A percentile compares a stretch with the other conserved stretches of the same genome.
Conservation (phyloP, 2,113 vertebrate genomes). For the Cyphomyrus plagiostoma region DNA sequence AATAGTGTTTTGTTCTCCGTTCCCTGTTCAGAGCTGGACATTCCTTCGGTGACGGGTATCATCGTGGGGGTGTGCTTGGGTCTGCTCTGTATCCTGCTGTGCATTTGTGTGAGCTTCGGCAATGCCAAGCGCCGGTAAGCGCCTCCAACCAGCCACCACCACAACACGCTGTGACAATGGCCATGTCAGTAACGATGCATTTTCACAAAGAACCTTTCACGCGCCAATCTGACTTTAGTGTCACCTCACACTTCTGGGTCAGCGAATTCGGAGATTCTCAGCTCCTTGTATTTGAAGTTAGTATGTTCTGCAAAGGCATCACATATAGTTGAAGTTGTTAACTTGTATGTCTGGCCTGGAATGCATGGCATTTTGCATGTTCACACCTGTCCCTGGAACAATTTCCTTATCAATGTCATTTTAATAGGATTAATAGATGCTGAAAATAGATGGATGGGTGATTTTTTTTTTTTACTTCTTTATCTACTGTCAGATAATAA, state of each 20-base stretch:
- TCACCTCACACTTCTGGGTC: neutral
- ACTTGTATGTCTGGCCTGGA: neutral
- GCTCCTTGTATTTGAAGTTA: neutral
- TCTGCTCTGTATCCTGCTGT: slow-evolving; percentile 88
- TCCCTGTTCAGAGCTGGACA: slow-evolving; percentile 67
- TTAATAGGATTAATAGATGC: neutral
- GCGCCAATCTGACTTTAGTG: neutral
- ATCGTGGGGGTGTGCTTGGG: slow-evolving; percentile 90
- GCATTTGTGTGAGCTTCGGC: slow-evolving; percentile 89
- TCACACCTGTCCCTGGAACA: neutral
- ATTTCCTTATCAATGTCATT: neutral
- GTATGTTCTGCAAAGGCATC: neutral
- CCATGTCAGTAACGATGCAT: neutral
- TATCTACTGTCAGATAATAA: neutral
- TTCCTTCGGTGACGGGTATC: slow-evolving; percentile 90
- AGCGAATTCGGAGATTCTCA: neutral
- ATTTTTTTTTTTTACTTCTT: neutral
- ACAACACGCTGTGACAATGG: neutral
- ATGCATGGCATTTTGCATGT: neutral
- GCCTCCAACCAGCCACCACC: neutral
- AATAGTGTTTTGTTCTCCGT: neutral
- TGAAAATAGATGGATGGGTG: neutral
- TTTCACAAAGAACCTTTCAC: neutral
- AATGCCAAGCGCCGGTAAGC: slow-evolving; percentile 76
- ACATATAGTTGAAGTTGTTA: neutral